Conservation (phyloP, 2,113 vertebrate genomes). For the Arvicanthis niloticus region DNA sequence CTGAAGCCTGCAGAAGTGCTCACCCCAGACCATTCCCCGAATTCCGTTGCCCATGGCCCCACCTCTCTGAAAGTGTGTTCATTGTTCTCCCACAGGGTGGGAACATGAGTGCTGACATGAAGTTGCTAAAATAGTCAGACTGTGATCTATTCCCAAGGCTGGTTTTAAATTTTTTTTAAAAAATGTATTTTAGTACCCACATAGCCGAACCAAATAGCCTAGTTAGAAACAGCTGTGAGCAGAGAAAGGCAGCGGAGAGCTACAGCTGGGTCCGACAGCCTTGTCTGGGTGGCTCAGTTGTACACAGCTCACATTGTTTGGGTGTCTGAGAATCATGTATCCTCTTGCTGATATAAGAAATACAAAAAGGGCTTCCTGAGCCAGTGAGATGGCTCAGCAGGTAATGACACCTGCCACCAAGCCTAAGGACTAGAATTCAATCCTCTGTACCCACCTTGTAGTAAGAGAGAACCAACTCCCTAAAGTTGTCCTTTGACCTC, state of each 20-base stretch:
- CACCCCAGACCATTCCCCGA: accelerated
- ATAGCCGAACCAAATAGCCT: constrained; percentile 42
- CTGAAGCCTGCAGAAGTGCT: not conserved
- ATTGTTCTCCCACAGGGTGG: not conserved
- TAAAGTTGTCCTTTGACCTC: not conserved
- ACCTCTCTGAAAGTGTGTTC: not conserved
- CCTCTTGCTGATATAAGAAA: not conserved
- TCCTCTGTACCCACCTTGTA: not conserved
- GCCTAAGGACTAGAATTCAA: not conserved
- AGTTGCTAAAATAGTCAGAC: not conserved
- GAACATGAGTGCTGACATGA: not conserved
- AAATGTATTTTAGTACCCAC: not conserved
- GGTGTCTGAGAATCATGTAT: not conserved
- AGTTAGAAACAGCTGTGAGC: constrained; percentile 52
- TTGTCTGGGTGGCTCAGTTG: accelerated
- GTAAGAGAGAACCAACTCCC: not conserved
- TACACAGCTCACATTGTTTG: not conserved
- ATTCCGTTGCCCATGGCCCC: not conserved
- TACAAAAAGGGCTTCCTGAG: not conserved
- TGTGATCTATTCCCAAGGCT: constrained; percentile 20
- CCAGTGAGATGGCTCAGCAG: not conserved
- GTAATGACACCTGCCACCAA: not conserved
- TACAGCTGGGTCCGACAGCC: not conserved
- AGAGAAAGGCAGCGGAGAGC: not conserved
- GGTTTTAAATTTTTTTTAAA: constrained; percentile 46